phyloP scores from a whole-genome alignment of 1,140 invertebrate species.

The Coenobita brevimanus region DNA sequence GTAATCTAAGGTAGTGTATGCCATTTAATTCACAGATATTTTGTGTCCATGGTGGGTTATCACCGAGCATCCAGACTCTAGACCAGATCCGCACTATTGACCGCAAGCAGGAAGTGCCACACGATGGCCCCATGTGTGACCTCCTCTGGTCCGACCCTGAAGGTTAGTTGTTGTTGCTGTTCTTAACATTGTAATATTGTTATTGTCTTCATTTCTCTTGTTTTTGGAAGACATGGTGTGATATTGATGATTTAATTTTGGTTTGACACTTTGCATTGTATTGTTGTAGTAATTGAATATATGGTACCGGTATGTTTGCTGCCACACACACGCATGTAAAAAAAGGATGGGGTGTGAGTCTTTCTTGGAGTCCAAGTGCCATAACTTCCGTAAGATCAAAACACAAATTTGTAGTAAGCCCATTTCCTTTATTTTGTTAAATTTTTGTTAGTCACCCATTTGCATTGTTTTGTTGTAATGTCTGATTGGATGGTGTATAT shows the following conservation, averaged over 20 bases:
- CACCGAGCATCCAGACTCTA: conserved; percentile 98
- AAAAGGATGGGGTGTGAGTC: no score
- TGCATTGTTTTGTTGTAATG: not conserved
- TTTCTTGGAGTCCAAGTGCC: no score
- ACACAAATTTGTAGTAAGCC: no score
- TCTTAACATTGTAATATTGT: not conserved
- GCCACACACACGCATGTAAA: not conserved
- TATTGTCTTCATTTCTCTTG: not conserved
- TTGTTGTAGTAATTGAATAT: no score
- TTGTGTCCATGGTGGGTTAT: conserved; percentile 99
- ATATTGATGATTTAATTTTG: not conserved
- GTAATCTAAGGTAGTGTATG: no score
- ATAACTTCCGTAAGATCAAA: no score
- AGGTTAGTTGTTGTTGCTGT: conserved; percentile 74
- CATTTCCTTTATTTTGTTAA: not conserved
- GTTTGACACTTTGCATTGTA: no score
- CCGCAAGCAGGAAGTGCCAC: conserved; percentile 98
- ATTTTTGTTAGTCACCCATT: not conserved
- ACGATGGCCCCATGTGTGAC: conserved; percentile 99
- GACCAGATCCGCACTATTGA: conserved; percentile 99
- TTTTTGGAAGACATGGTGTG: not conserved
- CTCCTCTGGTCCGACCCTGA: conserved; percentile 99
- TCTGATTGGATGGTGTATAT: no score
- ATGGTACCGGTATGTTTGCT: no score
- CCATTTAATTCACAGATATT: conserved; percentile 83